Percentiles rank a stretch among this genome's conserved stretches.
These are phyloP conservation scores for Dermochelys coriacea DNA, from an alignment of 2,797 vertebrate genomes.

Conservation along the genomic window DNA sequence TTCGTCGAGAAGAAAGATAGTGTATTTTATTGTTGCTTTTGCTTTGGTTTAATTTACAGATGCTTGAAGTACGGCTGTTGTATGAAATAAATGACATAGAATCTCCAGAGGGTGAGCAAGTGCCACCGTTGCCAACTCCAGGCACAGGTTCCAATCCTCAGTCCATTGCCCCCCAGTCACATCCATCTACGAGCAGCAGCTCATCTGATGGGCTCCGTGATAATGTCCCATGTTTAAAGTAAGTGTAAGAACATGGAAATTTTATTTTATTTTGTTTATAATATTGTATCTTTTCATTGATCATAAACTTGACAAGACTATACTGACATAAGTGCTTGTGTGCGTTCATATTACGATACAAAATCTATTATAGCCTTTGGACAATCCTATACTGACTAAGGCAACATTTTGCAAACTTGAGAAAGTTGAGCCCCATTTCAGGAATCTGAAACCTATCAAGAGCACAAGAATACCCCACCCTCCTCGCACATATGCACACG, in stretches of 20 bases:
- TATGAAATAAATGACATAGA: constrained; percentile 94
- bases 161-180: constrained; percentile 89
- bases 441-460: not conserved
- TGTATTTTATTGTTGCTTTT: not conserved
- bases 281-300: not conserved
- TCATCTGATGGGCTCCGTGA: constrained; percentile 94
- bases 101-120: constrained; percentile 93
- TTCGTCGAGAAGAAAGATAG: not conserved
- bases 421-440: not conserved
- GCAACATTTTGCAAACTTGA: not conserved
- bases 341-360: not conserved
- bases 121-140: constrained; percentile 88
- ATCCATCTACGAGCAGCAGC: constrained; percentile 96
- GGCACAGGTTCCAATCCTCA: constrained; percentile 91
- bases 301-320: not conserved
- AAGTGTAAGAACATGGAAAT: constrained; percentile 52
- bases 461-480: not conserved
- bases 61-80: constrained; percentile 94
- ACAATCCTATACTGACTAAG: not conserved
- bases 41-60: constrained; percentile 77
- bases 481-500: not conserved
- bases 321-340: not conserved
- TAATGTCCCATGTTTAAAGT: constrained; percentile 98
- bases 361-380: not conserved
- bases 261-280: not conserved